phyloP scores from a whole-genome alignment of 2,797 vertebrate species.

The Erethizon dorsatum region DNA sequence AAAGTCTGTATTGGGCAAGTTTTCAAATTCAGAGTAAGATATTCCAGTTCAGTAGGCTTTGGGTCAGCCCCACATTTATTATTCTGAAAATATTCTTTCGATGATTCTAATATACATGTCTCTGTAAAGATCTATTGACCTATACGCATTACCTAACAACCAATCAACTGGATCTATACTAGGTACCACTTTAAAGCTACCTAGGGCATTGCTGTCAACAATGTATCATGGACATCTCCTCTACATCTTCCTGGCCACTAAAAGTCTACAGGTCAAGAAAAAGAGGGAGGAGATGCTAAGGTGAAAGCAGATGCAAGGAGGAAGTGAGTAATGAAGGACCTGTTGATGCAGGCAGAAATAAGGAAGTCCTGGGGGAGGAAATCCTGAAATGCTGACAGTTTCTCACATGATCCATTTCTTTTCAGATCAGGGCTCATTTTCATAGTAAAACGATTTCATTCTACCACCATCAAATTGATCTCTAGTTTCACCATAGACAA shows the following conservation, averaged over 20 bases:
- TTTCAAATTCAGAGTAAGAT: conserved; percentile 49
- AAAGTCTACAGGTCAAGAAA: background rate
- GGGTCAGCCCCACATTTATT: conserved; percentile 20
- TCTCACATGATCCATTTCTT: background rate
- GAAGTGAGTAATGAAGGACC: background rate
- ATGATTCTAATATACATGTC: conserved; percentile 4
- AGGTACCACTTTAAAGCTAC: conserved; percentile 33
- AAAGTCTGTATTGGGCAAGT: background rate
- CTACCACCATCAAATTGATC: background rate
- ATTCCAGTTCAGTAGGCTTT: conserved; percentile 26
- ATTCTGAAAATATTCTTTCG: conserved; percentile 52
- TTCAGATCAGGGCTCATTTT: background rate
- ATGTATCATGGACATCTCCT: background rate
- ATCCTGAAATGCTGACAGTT: background rate
- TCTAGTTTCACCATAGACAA: background rate
- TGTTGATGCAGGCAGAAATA: background rate
- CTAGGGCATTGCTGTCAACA: background rate
- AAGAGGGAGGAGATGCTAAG: background rate
- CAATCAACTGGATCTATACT: background rate
- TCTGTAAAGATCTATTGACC: conserved; percentile 46
- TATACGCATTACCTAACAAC: conserved; percentile 8
- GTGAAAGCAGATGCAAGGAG: background rate
- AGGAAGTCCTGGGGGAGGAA: background rate
- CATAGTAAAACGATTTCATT: conserved; percentile 20
- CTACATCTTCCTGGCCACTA: background rate